These are phyloP conservation scores for Blennius ocellaris DNA, from an alignment of 2,113 vertebrate species.

Conservation along the genomic window DNA sequence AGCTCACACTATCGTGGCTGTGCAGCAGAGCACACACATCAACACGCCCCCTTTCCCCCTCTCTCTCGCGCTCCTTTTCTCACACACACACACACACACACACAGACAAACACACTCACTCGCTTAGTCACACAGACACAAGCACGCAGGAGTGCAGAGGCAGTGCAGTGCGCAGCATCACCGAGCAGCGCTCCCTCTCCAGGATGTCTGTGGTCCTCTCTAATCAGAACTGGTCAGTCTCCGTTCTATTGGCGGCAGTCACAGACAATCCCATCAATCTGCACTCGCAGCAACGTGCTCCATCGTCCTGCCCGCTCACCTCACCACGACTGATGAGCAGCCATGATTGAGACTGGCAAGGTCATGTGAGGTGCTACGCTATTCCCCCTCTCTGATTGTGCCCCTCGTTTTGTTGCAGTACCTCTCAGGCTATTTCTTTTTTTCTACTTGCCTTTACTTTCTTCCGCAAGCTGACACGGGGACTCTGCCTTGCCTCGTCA, in stretches of 20 bases:
- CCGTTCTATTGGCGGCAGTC: conserved; percentile 61
- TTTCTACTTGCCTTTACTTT: background rate
- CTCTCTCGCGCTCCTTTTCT: conserved; percentile 39
- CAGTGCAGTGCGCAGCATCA: conserved; percentile 70
- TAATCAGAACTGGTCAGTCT: conserved; percentile 70
- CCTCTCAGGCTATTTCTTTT: conserved; percentile 26
- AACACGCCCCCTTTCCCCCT: conserved; percentile 76
- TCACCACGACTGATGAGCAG: conserved; percentile 59
- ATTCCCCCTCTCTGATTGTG: conserved; percentile 21
- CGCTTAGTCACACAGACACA: conserved; percentile 63
- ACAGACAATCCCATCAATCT: conserved; percentile 78
- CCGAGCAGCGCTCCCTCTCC: conserved; percentile 63
- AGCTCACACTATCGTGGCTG: conserved; percentile 82
- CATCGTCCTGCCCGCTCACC: conserved; percentile 37
- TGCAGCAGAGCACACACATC: conserved; percentile 81
- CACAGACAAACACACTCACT: conserved; percentile 53
- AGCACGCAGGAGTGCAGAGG: conserved; percentile 74
- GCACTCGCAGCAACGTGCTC: conserved; percentile 35
- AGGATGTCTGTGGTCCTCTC: conserved; percentile 65
- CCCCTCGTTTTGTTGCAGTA: conserved; percentile 40
- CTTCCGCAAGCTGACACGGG: conserved; percentile 54
- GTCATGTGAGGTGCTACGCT: conserved; percentile 73
- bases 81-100: conserved; percentile 30
- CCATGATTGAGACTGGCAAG: conserved; percentile 76
- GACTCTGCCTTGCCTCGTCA: conserved; percentile 59